Conservation (phyloP, 2,888 invertebrate species). For the Drosophila stalkeri region DNA sequence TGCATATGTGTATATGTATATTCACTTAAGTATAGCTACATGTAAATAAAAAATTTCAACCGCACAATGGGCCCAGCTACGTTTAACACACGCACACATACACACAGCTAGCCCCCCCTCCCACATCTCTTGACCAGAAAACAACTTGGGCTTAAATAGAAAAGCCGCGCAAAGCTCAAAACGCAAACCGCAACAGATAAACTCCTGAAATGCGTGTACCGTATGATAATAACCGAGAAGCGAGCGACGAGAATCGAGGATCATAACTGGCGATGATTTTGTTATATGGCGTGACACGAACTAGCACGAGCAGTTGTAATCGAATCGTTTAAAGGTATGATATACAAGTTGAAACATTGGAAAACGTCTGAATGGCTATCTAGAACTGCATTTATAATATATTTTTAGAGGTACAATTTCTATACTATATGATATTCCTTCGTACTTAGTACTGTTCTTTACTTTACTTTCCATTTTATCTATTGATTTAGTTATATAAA, state of each 20-base stretch:
- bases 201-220: constrained; percentile 49
- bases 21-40: constrained; percentile 2
- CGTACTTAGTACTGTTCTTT: too few species aligned
- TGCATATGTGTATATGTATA: neutral
- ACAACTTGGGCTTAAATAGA: constrained; percentile 50
- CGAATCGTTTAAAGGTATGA: too few species aligned
- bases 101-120: neutral
- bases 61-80: constrained; percentile 15
- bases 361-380: too few species aligned
- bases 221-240: constrained; percentile 51
- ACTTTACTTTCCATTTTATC: too few species aligned
- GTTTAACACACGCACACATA: neutral
- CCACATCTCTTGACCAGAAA: constrained; percentile 4
- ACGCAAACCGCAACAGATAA: constrained; percentile 56
- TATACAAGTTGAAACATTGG: too few species aligned
- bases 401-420: too few species aligned
- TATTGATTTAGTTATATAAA: too few species aligned
- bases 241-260: constrained; percentile 9
- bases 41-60: constrained; percentile 34
- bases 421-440: too few species aligned
- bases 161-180: constrained; percentile 41
- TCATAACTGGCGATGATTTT: constrained; percentile 4
- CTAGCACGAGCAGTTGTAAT: neutral
- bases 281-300: constrained; percentile 3
- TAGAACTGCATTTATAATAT: too few species aligned